Conservation (phyloP, 2,888 invertebrate genomes). For the Tiphia femorata region DNA sequence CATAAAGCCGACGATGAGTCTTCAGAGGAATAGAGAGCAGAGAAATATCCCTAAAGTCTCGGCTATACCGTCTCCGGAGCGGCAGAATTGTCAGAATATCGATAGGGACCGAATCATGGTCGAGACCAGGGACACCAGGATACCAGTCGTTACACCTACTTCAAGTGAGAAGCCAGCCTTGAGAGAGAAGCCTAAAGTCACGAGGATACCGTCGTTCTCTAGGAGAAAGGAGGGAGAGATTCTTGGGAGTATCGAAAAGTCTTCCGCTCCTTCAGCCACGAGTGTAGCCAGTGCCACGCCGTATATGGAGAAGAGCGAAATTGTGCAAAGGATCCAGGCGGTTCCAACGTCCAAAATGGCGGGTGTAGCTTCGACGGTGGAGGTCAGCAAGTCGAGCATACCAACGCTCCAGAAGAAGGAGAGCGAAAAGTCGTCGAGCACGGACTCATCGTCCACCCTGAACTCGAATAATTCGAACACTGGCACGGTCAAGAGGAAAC, state of each 20-base stretch:
- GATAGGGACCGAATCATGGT: conserved; percentile 43
- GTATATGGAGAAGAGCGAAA: conserved; percentile 47
- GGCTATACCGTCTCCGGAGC: conserved; percentile 59
- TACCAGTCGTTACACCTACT: conserved; percentile 1
- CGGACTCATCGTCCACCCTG: conserved; percentile 45
- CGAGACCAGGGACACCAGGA: no score
- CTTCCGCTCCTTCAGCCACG: conserved; percentile 1
- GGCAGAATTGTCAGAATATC: conserved; percentile 36
- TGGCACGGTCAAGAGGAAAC: conserved; percentile 56
- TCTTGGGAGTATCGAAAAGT: conserved; percentile 26
- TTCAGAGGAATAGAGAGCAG: conserved; percentile 52
- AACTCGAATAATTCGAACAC: conserved; percentile 49
- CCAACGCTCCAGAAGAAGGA: conserved; percentile 45
- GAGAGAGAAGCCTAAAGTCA: conserved; percentile 58
- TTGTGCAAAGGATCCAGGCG: conserved; percentile 50
- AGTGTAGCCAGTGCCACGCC: neutral
- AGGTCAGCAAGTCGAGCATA: conserved; percentile 46
- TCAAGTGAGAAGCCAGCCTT: conserved; percentile 48
- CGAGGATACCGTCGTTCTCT: conserved; percentile 58
- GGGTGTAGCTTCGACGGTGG: conserved; percentile 24
- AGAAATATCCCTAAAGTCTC: conserved; percentile 61
- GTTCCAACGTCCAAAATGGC: no score
- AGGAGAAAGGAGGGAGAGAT: conserved; percentile 44
- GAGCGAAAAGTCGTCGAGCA: conserved; percentile 32
- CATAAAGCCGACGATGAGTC: conserved; percentile 60